Evolutionary conservation across 2,797 vertebrate genomes (phyloP).

Genomic region (Sphenopsis melanotis): DNA sequence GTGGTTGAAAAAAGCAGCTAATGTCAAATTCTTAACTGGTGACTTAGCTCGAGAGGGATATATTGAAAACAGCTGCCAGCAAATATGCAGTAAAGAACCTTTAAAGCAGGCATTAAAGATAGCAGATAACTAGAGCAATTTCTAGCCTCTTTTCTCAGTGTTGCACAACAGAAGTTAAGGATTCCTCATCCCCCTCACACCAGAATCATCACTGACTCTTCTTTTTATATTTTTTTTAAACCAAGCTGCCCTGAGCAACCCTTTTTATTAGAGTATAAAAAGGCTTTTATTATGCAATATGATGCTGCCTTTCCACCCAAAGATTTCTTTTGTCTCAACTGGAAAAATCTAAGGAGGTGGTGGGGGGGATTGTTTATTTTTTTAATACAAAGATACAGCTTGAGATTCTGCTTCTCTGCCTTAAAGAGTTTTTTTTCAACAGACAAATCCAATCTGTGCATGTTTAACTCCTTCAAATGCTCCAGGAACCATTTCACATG

Average conservation of each 20-base stretch:
- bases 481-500: neutral
- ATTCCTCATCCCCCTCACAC: neutral
- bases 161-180: conserved; percentile 23
- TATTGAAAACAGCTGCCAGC: conserved; percentile 69
- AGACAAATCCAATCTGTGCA: conserved; percentile 33
- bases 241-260: conserved; percentile 40
- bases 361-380: neutral
- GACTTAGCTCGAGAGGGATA: conserved; percentile 45
- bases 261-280: conserved; percentile 51
- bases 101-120: conserved; percentile 55
- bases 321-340: conserved; percentile 55
- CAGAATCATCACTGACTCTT: neutral
- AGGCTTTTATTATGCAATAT: conserved; percentile 58
- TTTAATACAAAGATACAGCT: conserved; percentile 59
- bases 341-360: conserved; percentile 34
- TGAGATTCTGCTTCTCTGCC: conserved; percentile 35
- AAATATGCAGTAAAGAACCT: conserved; percentile 59
- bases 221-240: neutral
- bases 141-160: neutral
- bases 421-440: conserved; percentile 30
- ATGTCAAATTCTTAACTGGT: conserved; percentile 70
- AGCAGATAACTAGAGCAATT: conserved; percentile 41
- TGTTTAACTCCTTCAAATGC: neutral
- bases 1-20: conserved; percentile 53
- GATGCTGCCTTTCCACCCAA: conserved; percentile 52